Percentiles rank a stretch among this genome's conserved stretches.
Evolutionary conservation across 2,113 vertebrate genomes (phyloP).

Genomic region (Lontra canadensis): DNA sequence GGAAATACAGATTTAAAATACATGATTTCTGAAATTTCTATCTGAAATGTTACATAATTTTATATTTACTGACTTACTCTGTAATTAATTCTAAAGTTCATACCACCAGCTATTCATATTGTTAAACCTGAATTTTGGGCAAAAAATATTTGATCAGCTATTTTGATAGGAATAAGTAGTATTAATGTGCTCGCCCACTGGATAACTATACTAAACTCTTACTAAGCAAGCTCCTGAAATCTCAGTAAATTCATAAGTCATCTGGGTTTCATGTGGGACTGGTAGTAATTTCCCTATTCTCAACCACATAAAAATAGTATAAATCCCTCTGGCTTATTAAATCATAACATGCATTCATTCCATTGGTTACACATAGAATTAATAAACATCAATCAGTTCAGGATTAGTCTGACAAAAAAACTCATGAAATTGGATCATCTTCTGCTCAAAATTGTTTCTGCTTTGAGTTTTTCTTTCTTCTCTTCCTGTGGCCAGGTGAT

Average conservation of each 20-base stretch:
- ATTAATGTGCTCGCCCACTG: background rate
- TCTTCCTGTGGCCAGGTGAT: background rate
- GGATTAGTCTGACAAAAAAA: background rate
- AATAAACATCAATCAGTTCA: background rate
- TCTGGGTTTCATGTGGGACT: background rate
- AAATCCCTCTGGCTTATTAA: background rate
- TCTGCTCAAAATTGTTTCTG: background rate
- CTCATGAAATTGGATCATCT: background rate
- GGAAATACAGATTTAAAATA: conserved; percentile 12
- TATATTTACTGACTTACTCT: conserved; percentile 22
- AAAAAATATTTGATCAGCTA: background rate
- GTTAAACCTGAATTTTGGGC: background rate
- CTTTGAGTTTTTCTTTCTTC: background rate
- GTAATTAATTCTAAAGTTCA: conserved; percentile 43
- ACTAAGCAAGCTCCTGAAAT: background rate
- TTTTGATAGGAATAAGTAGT: conserved; percentile 7
- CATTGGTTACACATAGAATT: background rate
- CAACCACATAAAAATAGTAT: conserved; percentile 2
- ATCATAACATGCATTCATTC: background rate
- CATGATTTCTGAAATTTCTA: conserved; percentile 54
- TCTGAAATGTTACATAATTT: conserved; percentile 28
- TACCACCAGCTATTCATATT: conserved; percentile 17
- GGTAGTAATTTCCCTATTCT: background rate
- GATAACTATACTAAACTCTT: background rate
- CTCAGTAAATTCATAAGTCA: background rate